These are phyloP conservation scores for Burhinus oedicnemus DNA, from an alignment of 2,113 vertebrate species.

Conservation along the genomic window DNA sequence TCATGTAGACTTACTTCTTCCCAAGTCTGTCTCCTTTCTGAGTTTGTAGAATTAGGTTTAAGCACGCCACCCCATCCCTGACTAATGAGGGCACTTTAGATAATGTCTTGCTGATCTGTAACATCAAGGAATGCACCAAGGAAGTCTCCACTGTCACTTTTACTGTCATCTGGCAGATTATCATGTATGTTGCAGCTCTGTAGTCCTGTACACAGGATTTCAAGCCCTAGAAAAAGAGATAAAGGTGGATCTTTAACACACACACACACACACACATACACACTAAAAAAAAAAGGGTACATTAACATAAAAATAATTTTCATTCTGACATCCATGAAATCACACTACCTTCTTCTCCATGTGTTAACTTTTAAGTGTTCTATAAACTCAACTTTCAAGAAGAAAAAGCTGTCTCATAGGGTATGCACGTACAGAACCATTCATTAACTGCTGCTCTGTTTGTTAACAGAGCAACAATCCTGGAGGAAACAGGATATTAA, in stretches of 20 bases:
- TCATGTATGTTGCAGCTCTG: slow-evolving; percentile 92
- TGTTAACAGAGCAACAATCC: not conserved
- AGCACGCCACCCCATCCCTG: slow-evolving; percentile 85
- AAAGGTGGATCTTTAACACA: not conserved
- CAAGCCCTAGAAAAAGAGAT: slow-evolving; percentile 82
- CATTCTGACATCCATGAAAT: not conserved
- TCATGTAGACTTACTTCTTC: slow-evolving; percentile 78
- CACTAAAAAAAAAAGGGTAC: not conserved
- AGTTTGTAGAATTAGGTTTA: slow-evolving; percentile 90
- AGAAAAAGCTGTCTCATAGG: not conserved
- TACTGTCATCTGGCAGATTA: slow-evolving; percentile 90
- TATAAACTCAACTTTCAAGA: not conserved
- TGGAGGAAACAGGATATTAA: not conserved
- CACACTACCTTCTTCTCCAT: not conserved
- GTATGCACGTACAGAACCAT: not conserved
- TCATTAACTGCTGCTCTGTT: not conserved
- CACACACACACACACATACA: not conserved
- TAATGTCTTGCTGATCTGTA: slow-evolving; percentile 84
- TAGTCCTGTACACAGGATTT: slow-evolving; percentile 89
- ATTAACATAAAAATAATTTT: not conserved
- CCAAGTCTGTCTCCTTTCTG: slow-evolving; percentile 83
- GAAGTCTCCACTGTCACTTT: slow-evolving; percentile 86
- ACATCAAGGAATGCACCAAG: slow-evolving; percentile 83
- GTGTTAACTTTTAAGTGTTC: not conserved
- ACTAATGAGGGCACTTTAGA: slow-evolving; percentile 75